These are phyloP conservation scores for Auanema sp. DNA, from an alignment of 2,888 invertebrate genomes.

Conservation along the genomic window DNA sequence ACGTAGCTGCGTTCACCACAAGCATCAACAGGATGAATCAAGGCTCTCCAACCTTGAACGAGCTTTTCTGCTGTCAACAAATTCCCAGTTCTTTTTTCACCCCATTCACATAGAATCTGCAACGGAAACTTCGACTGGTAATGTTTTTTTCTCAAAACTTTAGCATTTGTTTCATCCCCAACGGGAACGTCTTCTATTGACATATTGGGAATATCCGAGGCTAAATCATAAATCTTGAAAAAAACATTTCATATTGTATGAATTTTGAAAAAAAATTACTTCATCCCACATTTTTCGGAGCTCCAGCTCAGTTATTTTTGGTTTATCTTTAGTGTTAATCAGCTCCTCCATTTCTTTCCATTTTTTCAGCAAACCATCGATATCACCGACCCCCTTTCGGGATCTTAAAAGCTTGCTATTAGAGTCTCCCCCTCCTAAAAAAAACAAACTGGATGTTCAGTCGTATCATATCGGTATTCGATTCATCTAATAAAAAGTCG, in stretches of 20 bases:
- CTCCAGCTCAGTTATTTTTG: slow-evolving; percentile 32
- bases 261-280: slow-evolving; percentile 18
- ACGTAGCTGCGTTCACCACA: slow-evolving; percentile 56
- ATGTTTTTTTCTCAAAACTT: neutral
- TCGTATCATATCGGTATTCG: slow-evolving; percentile 42
- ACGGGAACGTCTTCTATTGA: slow-evolving; percentile 47
- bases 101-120: slow-evolving; percentile 30
- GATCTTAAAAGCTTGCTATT: slow-evolving; percentile 22
- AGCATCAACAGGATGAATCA: slow-evolving; percentile 52
- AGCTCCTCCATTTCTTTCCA: slow-evolving; percentile 48
- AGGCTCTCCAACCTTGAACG: slow-evolving; percentile 51
- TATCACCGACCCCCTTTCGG: slow-evolving; percentile 59
- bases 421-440: neutral
- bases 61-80: slow-evolving; percentile 48
- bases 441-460: slow-evolving; percentile 36
- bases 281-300: slow-evolving; percentile 48
- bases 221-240: slow-evolving; percentile 44
- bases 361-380: slow-evolving; percentile 42
- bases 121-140: neutral
- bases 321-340: slow-evolving; percentile 29
- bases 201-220: slow-evolving; percentile 50
- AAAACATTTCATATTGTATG: neutral
- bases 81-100: slow-evolving; percentile 33
- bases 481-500: slow-evolving; percentile 56
- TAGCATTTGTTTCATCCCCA: slow-evolving; percentile 32